Conservation (phyloP, 1,140 invertebrate species). For the Episyrphus balteatus region DNA sequence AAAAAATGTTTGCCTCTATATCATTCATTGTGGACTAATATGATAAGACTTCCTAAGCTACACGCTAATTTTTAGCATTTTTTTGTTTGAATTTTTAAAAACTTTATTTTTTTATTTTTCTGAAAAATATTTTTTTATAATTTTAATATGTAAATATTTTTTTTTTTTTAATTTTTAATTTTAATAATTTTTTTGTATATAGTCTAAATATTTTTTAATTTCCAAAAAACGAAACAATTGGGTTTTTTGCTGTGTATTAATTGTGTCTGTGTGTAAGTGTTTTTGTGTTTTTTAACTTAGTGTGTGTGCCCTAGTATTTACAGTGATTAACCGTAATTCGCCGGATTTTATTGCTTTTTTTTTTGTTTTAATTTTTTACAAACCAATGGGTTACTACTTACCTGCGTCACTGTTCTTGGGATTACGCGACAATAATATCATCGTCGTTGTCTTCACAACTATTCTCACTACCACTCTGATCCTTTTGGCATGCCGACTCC, state of each 20-base stretch:
- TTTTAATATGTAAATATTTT: neutral
- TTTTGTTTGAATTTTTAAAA: too few relatives aligned
- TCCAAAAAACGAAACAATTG: neutral
- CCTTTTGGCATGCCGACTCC: slow-evolving; percentile 71
- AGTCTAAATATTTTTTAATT: neutral
- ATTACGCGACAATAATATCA: slow-evolving; percentile 35
- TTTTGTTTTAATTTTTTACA: neutral
- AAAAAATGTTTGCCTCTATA: neutral
- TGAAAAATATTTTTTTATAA: neutral
- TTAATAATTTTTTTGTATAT: neutral
- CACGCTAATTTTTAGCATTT: too few relatives aligned
- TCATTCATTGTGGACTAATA: too few relatives aligned
- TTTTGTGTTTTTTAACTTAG: neutral
- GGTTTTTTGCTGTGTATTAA: neutral
- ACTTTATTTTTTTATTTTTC: too few relatives aligned
- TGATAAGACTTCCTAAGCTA: too few relatives aligned
- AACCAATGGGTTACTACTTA: neutral
- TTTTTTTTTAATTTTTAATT: neutral
- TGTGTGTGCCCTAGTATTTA: neutral
- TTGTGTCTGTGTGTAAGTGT: neutral
- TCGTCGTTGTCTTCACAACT: slow-evolving; percentile 34
- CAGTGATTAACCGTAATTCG: neutral
- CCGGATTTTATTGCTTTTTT: neutral
- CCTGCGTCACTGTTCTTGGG: neutral
- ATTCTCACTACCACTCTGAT: slow-evolving; percentile 11